Base-by-base conservation (phyloP, 2,797 vertebrate genomes). In the Coregonus sp. region DNA sequence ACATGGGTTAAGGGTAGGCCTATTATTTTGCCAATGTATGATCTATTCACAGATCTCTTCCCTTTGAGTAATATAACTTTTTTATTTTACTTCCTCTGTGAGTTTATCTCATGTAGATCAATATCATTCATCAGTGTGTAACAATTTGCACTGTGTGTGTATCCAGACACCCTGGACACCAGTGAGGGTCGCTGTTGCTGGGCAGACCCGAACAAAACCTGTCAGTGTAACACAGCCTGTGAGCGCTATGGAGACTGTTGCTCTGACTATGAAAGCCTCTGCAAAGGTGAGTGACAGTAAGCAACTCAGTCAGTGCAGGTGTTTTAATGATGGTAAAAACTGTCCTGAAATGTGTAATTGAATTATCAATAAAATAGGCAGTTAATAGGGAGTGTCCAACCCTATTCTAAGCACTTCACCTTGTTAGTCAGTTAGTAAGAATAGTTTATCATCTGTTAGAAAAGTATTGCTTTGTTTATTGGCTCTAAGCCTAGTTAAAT, bases 191-290 rank as follows among this genome's bases (percentile, higher is more conserved):
- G 91, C 0, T 94, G 93, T 84, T 89, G 88, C 52, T 86, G 82
- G 18, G 86, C 88, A 12, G 85, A 93, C 81, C 80, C 0, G 4
- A 35, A n/a, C 5, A 91, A 75, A 78, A 77, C 86, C 79, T 93
- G 93, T 73, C 91, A 93, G 85, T 94, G 93, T 72, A 92, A 94
- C 74, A 1, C 87, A 0, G n/a, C 85, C 25, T 94, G 92, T 69
- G 87, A 91, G 80, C 79, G 76, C 59, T 92, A 59, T 75, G 14
- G 18, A 0, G 91, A 94, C 86, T 94, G 92, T 29, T 94, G 93
- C 20, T 86, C 80, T 0, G 91, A 94, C 77, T 94, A 91, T n/a
- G 1, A 0, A 6, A 76, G 74, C 2, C 0, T 84, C 4, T 92
- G 92, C 56, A 84, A 88, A 86, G 72, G 92, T 92, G 18, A 82